Conservation (phyloP, 2,113 vertebrate species). For the Tamias sibiricus region DNA sequence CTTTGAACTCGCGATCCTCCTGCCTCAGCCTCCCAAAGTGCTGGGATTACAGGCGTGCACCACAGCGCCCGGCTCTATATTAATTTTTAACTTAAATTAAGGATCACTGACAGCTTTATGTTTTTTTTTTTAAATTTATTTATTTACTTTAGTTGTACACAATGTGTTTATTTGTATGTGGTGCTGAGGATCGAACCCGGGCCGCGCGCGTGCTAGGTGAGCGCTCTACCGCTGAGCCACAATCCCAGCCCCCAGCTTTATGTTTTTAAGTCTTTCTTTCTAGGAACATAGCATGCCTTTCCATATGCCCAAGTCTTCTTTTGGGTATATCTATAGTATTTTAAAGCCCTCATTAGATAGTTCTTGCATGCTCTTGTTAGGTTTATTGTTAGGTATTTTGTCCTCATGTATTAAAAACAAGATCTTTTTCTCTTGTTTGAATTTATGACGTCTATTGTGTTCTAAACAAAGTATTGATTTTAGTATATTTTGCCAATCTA, state of each 20-base stretch:
- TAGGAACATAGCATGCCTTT: background rate
- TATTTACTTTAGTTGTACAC: too few species aligned
- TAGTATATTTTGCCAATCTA: background rate
- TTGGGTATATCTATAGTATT: background rate
- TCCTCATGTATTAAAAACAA: background rate
- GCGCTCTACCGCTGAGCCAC: too few species aligned
- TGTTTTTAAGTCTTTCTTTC: conserved; percentile 5
- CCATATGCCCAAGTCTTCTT: background rate
- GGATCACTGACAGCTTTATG: background rate
- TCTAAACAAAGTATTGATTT: conserved; percentile 37
- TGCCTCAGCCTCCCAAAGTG: too few species aligned
- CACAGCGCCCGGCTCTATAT: background rate
- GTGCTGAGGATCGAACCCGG: too few species aligned
- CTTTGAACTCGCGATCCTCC: too few species aligned
- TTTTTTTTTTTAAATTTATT: too few species aligned
- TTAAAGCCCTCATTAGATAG: background rate
- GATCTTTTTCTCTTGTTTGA: background rate
- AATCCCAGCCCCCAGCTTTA: too few species aligned
- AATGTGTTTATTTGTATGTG: too few species aligned
- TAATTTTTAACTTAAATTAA: conserved; percentile 4
- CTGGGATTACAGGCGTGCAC: too few species aligned
- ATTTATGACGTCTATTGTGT: conserved; percentile 2
- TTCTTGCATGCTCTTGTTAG: background rate
- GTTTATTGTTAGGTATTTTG: background rate
- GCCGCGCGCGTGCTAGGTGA: too few species aligned